Percentiles rank a stretch among this genome's conserved stretches.
These are phyloP conservation scores for Ia io DNA, from an alignment of 2,113 vertebrate genomes.

Conservation along the genomic window DNA sequence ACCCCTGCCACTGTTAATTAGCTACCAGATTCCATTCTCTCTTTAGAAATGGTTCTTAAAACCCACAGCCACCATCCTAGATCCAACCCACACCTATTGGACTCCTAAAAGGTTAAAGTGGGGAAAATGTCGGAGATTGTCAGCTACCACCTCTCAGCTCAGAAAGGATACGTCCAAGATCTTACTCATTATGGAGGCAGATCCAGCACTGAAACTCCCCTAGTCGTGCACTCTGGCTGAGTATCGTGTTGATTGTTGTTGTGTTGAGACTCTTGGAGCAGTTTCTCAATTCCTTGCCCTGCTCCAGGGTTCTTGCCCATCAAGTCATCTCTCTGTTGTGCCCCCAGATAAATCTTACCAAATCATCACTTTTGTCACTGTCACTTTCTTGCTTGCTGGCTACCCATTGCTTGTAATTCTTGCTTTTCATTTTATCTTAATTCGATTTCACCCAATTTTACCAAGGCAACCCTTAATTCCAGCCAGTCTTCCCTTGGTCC, in stretches of 20 bases:
- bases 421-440: not conserved
- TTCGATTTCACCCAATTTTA: not conserved
- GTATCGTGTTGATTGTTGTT: accelerated
- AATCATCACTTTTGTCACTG: not conserved
- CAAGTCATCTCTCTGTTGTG: not conserved
- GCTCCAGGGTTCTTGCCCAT: not conserved
- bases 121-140: not conserved
- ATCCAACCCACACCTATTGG: not conserved
- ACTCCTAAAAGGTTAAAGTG: not conserved
- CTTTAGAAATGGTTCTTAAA: not conserved
- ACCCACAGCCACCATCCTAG: not conserved
- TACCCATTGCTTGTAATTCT: not conserved
- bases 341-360: not conserved
- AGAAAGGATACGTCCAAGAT: accelerated
- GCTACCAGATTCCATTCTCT: not conserved
- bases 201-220: accelerated
- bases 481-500: not conserved
- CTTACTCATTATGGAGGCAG: not conserved
- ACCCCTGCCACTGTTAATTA: not conserved
- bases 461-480: not conserved
- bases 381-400: not conserved
- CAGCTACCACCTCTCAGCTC: not conserved
- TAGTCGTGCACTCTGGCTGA: accelerated
- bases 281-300: not conserved
- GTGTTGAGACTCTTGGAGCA: too few relatives aligned